These are phyloP conservation scores for Hypomecis punctinalis DNA, from an alignment of 2,888 invertebrate species.

Conservation along the genomic window DNA sequence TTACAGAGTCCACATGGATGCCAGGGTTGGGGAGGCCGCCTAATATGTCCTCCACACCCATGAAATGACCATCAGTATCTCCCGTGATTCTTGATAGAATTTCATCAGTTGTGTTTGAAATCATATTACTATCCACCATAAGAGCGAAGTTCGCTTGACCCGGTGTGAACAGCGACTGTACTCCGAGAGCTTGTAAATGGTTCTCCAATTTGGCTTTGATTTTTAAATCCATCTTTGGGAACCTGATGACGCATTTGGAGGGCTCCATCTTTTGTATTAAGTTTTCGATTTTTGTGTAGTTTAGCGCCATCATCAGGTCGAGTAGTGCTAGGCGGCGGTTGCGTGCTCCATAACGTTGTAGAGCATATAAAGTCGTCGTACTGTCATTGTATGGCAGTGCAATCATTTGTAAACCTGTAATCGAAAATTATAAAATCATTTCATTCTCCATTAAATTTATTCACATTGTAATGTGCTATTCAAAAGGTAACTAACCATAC, in stretches of 20 bases:
- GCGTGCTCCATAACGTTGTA: constrained; percentile 83
- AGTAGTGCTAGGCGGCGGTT: constrained; percentile 70
- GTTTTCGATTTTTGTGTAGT: constrained; percentile 75
- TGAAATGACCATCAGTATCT: constrained; percentile 38
- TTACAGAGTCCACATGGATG: constrained; percentile 85
- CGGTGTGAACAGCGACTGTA: constrained; percentile 87
- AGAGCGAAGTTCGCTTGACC: constrained; percentile 87
- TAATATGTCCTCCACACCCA: constrained; percentile 54
- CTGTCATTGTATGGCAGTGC: constrained; percentile 90
- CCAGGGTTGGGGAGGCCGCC: constrained; percentile 83
- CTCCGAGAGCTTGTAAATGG: constrained; percentile 84
- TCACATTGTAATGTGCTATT: not conserved
- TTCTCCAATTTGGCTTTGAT: constrained; percentile 83
- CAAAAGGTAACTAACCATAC: constrained; percentile 56
- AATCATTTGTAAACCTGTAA: constrained; percentile 85
- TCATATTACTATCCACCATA: constrained; percentile 71
- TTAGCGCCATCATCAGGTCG: constrained; percentile 77
- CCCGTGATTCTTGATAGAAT: constrained; percentile 52
- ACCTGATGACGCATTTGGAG: constrained; percentile 82
- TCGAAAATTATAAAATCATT: no score
- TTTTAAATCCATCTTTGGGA: constrained; percentile 90
- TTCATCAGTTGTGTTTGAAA: constrained; percentile 56
- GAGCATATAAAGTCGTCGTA: constrained; percentile 86
- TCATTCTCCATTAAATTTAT: no score
- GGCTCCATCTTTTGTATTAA: constrained; percentile 76